Evolutionary conservation across 2,888 invertebrate species (phyloP), one percentile per base, ranked within the genome.

Genomic region (Automeris io): DNA sequence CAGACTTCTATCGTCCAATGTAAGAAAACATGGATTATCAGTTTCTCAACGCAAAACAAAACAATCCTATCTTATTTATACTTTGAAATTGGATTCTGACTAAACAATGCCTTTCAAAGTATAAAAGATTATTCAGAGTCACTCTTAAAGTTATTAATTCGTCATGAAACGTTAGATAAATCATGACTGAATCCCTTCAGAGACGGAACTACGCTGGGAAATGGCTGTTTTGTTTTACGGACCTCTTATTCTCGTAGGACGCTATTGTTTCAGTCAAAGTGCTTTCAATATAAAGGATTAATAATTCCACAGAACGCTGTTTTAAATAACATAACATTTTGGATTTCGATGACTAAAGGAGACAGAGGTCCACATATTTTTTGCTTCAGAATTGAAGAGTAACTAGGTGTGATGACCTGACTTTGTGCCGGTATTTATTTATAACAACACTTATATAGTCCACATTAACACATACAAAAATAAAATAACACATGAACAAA

Each of bases 221-320:
- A 70, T 70, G 63, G 29, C 68, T 81, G 72, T 80, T 81, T 83
- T 78, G 77, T 81, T 77, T 77, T 66, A 79, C 66, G 61, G 70
- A 74, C 67, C 75, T 75, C 74, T 79, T 79, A 76, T 70, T 75
- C 75, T 69, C 77, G 77, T 80, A 77, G 73, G 74, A 72, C 65
- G 64, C 81, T 66, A 79, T 85, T 85, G 83, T 83, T 71, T 67
- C 47, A 54, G 43, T 51, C 45, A 57, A 69, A 76, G 70, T 69
- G 68, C 61, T 61, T 66, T 53, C 64, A 65, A 77, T 64, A 65
- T 67, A 73, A 76, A 75, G 80, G 80, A 80, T 82, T 81, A 81
- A 78, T 81, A 73, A 77, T 77, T 74, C 64, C n/a, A n/a, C n/a
- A n/a, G n/a, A n/a, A n/a, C n/a, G n/a, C n/a, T n/a, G n/a, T n/a